Base-by-base conservation (phyloP, 2,888 invertebrate species). In the Drosophila yooni region DNA sequence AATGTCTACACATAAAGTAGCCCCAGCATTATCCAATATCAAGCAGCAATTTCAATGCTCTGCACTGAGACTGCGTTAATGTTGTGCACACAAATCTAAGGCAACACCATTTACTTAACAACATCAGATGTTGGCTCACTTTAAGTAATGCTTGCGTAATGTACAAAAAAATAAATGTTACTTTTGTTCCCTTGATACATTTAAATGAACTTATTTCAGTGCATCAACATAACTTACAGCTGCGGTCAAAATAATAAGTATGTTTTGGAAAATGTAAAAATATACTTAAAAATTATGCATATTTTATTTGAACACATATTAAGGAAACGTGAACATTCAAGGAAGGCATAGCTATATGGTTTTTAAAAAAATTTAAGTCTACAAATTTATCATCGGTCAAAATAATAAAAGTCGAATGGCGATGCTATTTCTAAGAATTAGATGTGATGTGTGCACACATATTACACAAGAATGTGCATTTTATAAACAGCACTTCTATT, bases 1-100 rank as follows among this genome's bases (percentile, higher is more conserved):
- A 76, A 77, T 59, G 57, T 43, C 18, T 38, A 10, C 18, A 54
- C 27, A 27, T 27, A 13, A 54, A 33, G 25, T 51, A 62, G n/a
- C 48, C 21, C 31, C 21, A 13, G 15, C 7, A 43, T 25, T 27
- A 13, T 13, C 11, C 53, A 48, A 25, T 48, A 25, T 18, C 25
- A 33, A 60, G 5, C 15, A 52, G 48, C 40, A 27, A 29, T 29
- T 36, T 3, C 2, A 36, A 54, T 61, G 31, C 76, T 33, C 72
- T 67, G 13, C 13, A 46, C 21, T 13, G 21, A 7, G 8, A 15
- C 46, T 46, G 25, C 25, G 5, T 7, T 7, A 25, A 15, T 46
- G 15, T 46, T 15, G 15, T 15, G 15, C 8, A 25, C 46, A 21
- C 13, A 46, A 21, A 46, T 46, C 21, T 21, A 13, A 46, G 21